Conservation (phyloP, 2,888 invertebrate genomes). For the Aethes cnicana region DNA sequence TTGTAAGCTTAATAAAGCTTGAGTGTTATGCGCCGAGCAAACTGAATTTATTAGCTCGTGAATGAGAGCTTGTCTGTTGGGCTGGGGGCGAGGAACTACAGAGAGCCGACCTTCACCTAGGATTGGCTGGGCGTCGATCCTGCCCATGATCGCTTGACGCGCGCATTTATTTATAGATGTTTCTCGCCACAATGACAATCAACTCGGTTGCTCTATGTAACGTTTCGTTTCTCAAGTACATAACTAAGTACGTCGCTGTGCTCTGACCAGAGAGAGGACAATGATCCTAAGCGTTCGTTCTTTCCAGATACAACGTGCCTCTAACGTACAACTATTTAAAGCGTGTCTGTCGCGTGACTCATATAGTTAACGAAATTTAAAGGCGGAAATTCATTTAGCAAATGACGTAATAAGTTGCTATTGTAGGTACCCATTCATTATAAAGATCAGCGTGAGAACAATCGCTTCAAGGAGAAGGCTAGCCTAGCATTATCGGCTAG, state of each 20-base stretch:
- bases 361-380: slow-evolving; percentile 73
- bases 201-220: slow-evolving; percentile 35
- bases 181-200: slow-evolving; percentile 54
- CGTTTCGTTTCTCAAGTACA: slow-evolving; percentile 32
- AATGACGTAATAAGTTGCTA: slow-evolving; percentile 75
- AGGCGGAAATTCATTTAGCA: slow-evolving; percentile 77
- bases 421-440: slow-evolving; percentile 78
- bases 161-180: slow-evolving; percentile 68
- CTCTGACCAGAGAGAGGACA: slow-evolving; percentile 46
- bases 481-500: slow-evolving; percentile 53
- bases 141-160: slow-evolving; percentile 64
- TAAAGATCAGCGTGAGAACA: slow-evolving; percentile 77
- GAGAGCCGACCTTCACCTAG: slow-evolving; percentile 75
- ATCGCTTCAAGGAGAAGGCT: slow-evolving; percentile 71
- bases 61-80: slow-evolving; percentile 51
- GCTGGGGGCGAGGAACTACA: slow-evolving; percentile 64
- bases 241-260: slow-evolving; percentile 30
- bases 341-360: slow-evolving; percentile 75
- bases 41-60: slow-evolving; percentile 37
- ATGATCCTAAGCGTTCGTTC: slow-evolving; percentile 43
- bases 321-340: slow-evolving; percentile 57
- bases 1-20: slow-evolving; percentile 19
- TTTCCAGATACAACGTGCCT: slow-evolving; percentile 29
- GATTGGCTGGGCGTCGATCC: slow-evolving; percentile 71
- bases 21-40: slow-evolving; percentile 13